These are phyloP conservation scores for Avahi laniger DNA, from an alignment of 2,797 vertebrate genomes.

Conservation along the genomic window DNA sequence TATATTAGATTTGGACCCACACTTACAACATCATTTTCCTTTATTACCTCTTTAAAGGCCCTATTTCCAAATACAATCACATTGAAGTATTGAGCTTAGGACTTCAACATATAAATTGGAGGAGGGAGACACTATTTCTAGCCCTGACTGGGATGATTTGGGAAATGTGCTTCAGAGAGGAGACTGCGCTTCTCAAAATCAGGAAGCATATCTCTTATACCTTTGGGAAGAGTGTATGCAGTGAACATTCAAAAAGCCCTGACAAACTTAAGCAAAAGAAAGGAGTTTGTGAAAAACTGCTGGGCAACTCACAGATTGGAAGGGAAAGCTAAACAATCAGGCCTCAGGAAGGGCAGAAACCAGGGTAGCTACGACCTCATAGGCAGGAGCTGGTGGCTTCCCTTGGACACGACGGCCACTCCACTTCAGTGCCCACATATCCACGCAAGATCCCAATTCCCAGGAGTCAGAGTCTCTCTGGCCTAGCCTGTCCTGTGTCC, in stretches of 20 bases:
- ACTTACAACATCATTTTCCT: not conserved
- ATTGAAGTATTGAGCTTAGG: not conserved
- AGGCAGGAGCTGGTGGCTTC: not conserved
- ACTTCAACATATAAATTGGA: not conserved
- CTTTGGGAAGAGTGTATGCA: not conserved
- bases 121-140: not conserved
- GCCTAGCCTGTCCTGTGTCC: not conserved
- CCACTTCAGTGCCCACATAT: accelerated
- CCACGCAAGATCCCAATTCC: not conserved
- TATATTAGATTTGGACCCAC: not conserved
- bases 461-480: not conserved
- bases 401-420: not conserved
- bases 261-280: not conserved
- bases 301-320: not conserved
- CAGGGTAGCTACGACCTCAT: not conserved
- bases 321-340: not conserved
- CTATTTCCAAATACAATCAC: not conserved
- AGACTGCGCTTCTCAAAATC: not conserved
- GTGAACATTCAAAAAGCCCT: not conserved
- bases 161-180: not conserved
- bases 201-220: not conserved
- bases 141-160: not conserved
- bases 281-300: not conserved
- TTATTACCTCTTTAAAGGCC: not conserved
- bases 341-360: not conserved